Conservation (phyloP, 2,888 invertebrate genomes). For the Bhutanitis thaidina region DNA sequence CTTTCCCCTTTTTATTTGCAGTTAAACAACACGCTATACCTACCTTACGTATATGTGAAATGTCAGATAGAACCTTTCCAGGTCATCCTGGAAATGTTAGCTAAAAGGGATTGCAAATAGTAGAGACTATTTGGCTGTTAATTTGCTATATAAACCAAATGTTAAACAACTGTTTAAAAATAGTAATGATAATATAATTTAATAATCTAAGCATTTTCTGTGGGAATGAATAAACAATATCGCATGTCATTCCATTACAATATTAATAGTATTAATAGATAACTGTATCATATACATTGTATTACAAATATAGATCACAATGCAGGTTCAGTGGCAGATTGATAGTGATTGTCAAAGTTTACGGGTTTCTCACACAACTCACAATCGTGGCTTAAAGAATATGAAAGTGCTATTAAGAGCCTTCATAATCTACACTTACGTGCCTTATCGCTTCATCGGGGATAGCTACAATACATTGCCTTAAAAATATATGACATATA, state of each 20-base stretch:
- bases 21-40: too few relatives aligned
- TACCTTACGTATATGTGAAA: too few relatives aligned
- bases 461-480: not conserved
- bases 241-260: not conserved
- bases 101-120: too few relatives aligned
- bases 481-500: too few relatives aligned
- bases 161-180: too few relatives aligned
- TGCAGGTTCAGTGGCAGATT: slow-evolving; percentile 4
- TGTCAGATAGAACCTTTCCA: too few relatives aligned
- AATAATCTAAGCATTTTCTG: not conserved
- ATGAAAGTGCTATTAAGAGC: not conserved
- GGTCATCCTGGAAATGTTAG: too few relatives aligned
- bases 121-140: too few relatives aligned
- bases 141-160: too few relatives aligned
- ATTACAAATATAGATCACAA: slow-evolving; percentile 13
- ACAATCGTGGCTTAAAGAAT: not conserved
- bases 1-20: too few relatives aligned
- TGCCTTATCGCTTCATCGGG: not conserved
- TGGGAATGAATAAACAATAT: not conserved
- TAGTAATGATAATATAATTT: too few relatives aligned
- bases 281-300: slow-evolving; percentile 7
- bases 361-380: not conserved
- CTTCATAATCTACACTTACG: not conserved
- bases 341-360: not conserved
- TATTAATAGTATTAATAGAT: not conserved